Conservation (phyloP, 1,140 invertebrate species). For the Whitmania pigra region DNA sequence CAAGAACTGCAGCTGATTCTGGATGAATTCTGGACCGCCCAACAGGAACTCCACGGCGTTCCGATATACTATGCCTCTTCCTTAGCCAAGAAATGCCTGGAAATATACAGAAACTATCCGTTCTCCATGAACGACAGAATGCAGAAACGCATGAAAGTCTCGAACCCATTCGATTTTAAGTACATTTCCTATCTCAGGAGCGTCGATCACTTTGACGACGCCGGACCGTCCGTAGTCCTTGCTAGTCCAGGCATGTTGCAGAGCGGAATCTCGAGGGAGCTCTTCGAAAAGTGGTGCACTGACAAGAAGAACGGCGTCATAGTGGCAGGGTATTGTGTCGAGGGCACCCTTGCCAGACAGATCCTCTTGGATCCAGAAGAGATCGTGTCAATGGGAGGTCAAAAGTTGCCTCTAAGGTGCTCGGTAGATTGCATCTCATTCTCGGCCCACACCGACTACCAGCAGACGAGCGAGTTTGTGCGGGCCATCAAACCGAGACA, state of each 20-base stretch:
- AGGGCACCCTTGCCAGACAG: slow-evolving; percentile 92
- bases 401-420: slow-evolving; percentile 78
- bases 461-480: slow-evolving; percentile 96
- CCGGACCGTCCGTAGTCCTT: slow-evolving; percentile 97
- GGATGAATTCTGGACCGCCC: slow-evolving; percentile 95
- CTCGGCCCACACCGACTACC: slow-evolving; percentile 96
- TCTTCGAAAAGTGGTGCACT: slow-evolving; percentile 98
- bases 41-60: slow-evolving; percentile 94
- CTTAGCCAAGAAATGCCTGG: slow-evolving; percentile 98
- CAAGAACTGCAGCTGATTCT: slow-evolving; percentile 46
- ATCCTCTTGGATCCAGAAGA: slow-evolving; percentile 96
- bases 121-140: slow-evolving; percentile 99
- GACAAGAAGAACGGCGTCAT: slow-evolving; percentile 95
- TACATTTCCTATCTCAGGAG: slow-evolving; percentile 97
- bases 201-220: slow-evolving; percentile 98
- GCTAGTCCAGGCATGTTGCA: slow-evolving; percentile 99
- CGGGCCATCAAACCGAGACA: slow-evolving; percentile 82
- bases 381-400: slow-evolving; percentile 83
- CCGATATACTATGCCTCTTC: slow-evolving; percentile 99
- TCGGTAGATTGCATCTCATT: slow-evolving; percentile 99
- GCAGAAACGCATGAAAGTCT: slow-evolving; percentile 83
- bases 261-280: slow-evolving; percentile 84
- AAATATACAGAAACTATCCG: slow-evolving; percentile 97
- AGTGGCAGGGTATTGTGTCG: slow-evolving; percentile 97
- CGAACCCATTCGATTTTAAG: slow-evolving; percentile 97